Evolutionary conservation across 2,113 vertebrate genomes (phyloP).

Genomic region (Burhinus bistriatus): DNA sequence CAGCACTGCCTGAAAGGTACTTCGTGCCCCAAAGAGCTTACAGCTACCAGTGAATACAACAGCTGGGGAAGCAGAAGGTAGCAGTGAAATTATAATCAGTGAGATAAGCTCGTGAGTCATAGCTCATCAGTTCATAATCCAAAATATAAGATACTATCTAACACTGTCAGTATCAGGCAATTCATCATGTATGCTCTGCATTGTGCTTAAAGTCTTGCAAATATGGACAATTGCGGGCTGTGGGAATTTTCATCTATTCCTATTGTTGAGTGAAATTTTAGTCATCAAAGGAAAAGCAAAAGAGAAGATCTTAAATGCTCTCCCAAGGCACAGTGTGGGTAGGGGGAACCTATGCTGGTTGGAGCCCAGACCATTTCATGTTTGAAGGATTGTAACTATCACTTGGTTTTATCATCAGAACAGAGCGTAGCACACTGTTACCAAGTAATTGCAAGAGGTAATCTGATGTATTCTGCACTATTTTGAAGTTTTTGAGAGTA

Average conservation of each 20-base stretch:
- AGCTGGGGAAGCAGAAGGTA: slow-evolving; percentile 19
- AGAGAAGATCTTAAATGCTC: not conserved
- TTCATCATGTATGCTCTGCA: not conserved
- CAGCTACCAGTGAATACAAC: not conserved
- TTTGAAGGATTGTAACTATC: not conserved
- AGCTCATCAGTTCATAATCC: slow-evolving; percentile 13
- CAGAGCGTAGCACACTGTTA: not conserved
- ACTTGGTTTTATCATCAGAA: not conserved
- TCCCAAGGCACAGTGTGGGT: not conserved
- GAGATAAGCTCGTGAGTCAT: not conserved
- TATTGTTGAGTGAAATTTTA: not conserved
- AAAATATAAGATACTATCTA: not conserved
- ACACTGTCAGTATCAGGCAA: not conserved
- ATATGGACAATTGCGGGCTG: not conserved
- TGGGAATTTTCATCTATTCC: not conserved
- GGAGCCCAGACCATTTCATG: not conserved
- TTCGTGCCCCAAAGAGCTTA: not conserved
- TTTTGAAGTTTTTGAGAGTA: not conserved
- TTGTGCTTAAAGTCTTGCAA: not conserved
- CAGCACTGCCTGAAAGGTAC: not conserved
- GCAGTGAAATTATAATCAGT: not conserved
- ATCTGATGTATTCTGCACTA: not conserved
- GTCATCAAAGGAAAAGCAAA: not conserved
- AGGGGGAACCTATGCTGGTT: not conserved
- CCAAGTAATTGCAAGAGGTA: not conserved